phyloP scores from a whole-genome alignment of 2,797 vertebrate genomes.

The Anomalospiza imberbis region DNA sequence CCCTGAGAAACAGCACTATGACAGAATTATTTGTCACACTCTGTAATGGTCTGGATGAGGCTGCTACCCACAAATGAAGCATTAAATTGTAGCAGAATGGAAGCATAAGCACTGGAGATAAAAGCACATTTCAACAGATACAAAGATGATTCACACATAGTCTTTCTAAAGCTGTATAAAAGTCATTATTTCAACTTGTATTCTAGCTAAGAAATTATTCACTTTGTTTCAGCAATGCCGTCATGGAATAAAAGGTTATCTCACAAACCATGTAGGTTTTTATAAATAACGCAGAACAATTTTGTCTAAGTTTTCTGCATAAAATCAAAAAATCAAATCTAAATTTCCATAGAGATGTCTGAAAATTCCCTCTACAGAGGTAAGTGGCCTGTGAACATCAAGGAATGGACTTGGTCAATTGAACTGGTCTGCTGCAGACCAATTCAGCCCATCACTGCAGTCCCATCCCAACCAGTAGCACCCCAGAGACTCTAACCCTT shows the following conservation, averaged over 20 bases:
- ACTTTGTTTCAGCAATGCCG: not conserved
- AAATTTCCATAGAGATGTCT: slow-evolving; percentile 3
- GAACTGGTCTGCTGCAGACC: not conserved
- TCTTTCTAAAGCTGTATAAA: not conserved
- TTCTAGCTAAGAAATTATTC: not conserved
- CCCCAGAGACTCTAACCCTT: not conserved
- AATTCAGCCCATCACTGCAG: not conserved
- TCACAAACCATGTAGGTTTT: not conserved
- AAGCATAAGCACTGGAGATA: slow-evolving; percentile 8
- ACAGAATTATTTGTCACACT: slow-evolving; percentile 33
- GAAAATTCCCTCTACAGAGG: not conserved
- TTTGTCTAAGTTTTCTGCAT: not conserved
- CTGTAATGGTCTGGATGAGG: not conserved
- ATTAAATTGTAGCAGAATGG: slow-evolving; percentile 24
- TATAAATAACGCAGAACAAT: slow-evolving; percentile 19
- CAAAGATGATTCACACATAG: slow-evolving; percentile 12
- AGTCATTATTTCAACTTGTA: not conserved
- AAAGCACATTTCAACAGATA: slow-evolving; percentile 13
- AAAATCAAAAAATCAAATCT: no score
- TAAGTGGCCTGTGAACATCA: not conserved
- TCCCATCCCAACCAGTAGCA: not conserved
- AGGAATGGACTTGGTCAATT: not conserved
- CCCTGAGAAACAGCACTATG: not conserved
- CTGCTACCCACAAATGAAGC: slow-evolving; percentile 30
- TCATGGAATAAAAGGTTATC: slow-evolving; percentile 3